Base-by-base conservation (phyloP, 2,113 vertebrate genomes). In the Microtus pennsylvanicus region DNA sequence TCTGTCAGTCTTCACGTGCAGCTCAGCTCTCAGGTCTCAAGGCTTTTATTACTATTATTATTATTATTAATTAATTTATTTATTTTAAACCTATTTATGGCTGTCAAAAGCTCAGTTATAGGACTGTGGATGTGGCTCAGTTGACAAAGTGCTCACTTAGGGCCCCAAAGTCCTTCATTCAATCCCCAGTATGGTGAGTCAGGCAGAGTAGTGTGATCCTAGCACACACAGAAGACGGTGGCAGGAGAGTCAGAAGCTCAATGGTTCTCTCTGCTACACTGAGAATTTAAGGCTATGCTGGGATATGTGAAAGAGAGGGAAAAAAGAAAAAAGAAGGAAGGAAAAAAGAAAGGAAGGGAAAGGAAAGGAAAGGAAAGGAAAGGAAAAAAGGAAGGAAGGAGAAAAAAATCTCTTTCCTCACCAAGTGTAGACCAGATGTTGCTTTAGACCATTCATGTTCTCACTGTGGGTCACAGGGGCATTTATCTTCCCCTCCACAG, bases 381-480 rank as follows among this genome's bases (percentile, higher is more conserved):
- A 42, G 38, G 16, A 58, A 11, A 45, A 22, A 33, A 55, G 0
- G 14, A 11, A 50, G 3, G 16, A 35, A 72, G 33, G 47, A 8
- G 2, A 35, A 47, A 38, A 38, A 63, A 9, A 45, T 52, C 45
- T 67, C 67, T 42, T 26, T 38, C 7, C 22, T 82, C 35, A 63
- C 10, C n/a, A 77, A 45, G 2, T 10, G 58, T 30, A 81, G 21
- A 3, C 2, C 33, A 30, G 12, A 11, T n/a, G 50, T 30, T 14
- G 10, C 9, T 7, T 38, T 38, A 65, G 75, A 77, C 11, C 21
- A 13, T 10, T 58, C 74, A 33, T 1, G 17, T 35, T 38, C 14
- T 85, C 1, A 35, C 38, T 38, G 28, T 63, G 17, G 17, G 24
- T 24, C 22, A 7, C 0, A 5, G n/a, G n/a, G 16, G 0, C 8